Percentiles rank a stretch among this genome's conserved stretches.
phyloP scores from a whole-genome alignment of 2,888 invertebrate species.

The Griposia aprilina region DNA sequence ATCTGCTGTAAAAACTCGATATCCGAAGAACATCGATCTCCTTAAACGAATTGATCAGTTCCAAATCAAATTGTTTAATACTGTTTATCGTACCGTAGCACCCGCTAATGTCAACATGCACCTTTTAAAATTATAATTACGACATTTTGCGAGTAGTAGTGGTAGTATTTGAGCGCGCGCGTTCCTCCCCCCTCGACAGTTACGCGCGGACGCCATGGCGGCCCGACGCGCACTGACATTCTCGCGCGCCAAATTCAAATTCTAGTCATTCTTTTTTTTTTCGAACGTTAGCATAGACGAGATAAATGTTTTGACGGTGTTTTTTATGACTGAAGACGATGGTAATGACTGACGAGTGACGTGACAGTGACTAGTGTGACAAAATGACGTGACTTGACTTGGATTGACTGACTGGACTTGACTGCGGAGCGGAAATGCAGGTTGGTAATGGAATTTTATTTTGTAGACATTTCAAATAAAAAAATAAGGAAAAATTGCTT shows the following conservation, averaged over 20 bases:
- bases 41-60: slow-evolving; percentile 71
- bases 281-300: slow-evolving; percentile 56
- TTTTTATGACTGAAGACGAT: slow-evolving; percentile 73
- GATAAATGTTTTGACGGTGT: slow-evolving; percentile 64
- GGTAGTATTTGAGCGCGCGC: slow-evolving; percentile 84
- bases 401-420: slow-evolving; percentile 69
- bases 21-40: slow-evolving; percentile 36
- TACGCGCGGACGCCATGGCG: slow-evolving; percentile 83
- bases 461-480: no score
- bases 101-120: slow-evolving; percentile 76
- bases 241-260: slow-evolving; percentile 80
- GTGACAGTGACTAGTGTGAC: slow-evolving; percentile 70
- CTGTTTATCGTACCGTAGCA: slow-evolving; percentile 72
- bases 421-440: slow-evolving; percentile 60
- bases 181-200: slow-evolving; percentile 78
- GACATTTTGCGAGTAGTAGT: slow-evolving; percentile 80
- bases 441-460: slow-evolving; percentile 61
- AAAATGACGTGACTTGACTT: slow-evolving; percentile 71
- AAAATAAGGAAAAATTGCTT: neutral
- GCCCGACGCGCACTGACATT: slow-evolving; percentile 77
- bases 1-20: slow-evolving; percentile 33
- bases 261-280: slow-evolving; percentile 80
- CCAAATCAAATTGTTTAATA: slow-evolving; percentile 69
- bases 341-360: slow-evolving; percentile 71
- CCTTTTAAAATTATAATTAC: slow-evolving; percentile 73